These are phyloP conservation scores for Silurus lanzhouensis DNA, from an alignment of 2,797 vertebrate genomes.

Conservation along the genomic window DNA sequence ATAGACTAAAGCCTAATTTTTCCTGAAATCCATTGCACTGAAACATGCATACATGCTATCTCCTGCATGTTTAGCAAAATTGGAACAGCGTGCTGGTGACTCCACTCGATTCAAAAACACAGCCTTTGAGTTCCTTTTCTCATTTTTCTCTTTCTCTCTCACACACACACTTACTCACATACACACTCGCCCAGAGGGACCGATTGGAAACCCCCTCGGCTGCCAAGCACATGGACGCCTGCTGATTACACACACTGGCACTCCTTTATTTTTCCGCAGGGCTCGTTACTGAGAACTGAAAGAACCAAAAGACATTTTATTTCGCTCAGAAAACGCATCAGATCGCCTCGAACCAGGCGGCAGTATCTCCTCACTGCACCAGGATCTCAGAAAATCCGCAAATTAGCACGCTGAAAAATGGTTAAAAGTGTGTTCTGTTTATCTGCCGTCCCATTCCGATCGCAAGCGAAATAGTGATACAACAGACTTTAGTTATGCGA, in stretches of 20 bases:
- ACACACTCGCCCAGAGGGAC: slow-evolving; percentile 65
- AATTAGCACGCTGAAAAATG: slow-evolving; percentile 48
- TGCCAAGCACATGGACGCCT: slow-evolving; percentile 82
- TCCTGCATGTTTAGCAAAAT: slow-evolving; percentile 76
- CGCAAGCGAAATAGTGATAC: neutral
- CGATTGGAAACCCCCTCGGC: slow-evolving; percentile 75
- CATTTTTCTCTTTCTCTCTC: slow-evolving; percentile 22
- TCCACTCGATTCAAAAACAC: slow-evolving; percentile 56
- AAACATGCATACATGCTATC: slow-evolving; percentile 71
- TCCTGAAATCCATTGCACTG: slow-evolving; percentile 28
- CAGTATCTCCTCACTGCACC: slow-evolving; percentile 50
- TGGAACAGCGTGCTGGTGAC: slow-evolving; percentile 51
- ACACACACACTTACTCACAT: slow-evolving; percentile 65
- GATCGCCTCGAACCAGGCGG: slow-evolving; percentile 45
- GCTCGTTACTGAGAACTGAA: slow-evolving; percentile 60
- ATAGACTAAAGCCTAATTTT: neutral
- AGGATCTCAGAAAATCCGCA: slow-evolving; percentile 46
- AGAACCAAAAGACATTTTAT: slow-evolving; percentile 58
- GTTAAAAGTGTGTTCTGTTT: slow-evolving; percentile 39
- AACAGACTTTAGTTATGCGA: neutral
- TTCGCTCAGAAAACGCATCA: slow-evolving; percentile 24
- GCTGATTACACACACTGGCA: slow-evolving; percentile 82
- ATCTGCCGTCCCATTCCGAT: slow-evolving; percentile 32
- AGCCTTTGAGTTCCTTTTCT: slow-evolving; percentile 34
- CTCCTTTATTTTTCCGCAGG: slow-evolving; percentile 43